These are phyloP conservation scores for Cantharis rufa DNA, from an alignment of 2,888 invertebrate genomes.

Conservation along the genomic window DNA sequence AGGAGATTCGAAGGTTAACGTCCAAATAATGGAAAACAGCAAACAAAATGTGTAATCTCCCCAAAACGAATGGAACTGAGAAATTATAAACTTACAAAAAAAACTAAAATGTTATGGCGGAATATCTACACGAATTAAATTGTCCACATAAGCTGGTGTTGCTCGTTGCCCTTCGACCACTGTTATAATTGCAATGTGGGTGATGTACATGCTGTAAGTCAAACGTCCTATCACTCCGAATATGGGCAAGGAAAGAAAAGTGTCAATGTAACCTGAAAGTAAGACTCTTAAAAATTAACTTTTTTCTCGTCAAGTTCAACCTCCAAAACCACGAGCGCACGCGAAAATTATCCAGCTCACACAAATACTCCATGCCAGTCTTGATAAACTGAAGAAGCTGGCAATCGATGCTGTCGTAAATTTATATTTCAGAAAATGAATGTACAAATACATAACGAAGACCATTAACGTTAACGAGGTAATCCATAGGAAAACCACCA, in stretches of 20 bases:
- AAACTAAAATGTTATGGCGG: too few relatives aligned
- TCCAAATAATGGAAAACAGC: slow-evolving; percentile 52
- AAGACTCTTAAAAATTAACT: slow-evolving; percentile 5
- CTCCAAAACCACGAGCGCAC: slow-evolving; percentile 34
- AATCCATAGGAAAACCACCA: slow-evolving; percentile 30
- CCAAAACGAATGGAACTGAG: slow-evolving; percentile 54
- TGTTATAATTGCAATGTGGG: slow-evolving; percentile 55
- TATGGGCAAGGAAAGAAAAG: slow-evolving; percentile 57
- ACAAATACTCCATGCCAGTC: slow-evolving; percentile 31
- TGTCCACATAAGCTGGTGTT: slow-evolving; percentile 37
- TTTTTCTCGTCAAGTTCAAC: slow-evolving; percentile 6
- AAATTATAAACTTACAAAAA: background rate
- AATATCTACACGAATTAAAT: slow-evolving; percentile 42
- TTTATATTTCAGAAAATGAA: slow-evolving; percentile 22
- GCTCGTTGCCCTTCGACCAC: slow-evolving; percentile 35
- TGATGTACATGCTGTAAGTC: slow-evolving; percentile 61
- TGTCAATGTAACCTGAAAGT: slow-evolving; percentile 58
- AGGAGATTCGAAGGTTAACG: slow-evolving; percentile 58
- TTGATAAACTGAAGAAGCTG: slow-evolving; percentile 29
- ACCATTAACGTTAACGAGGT: slow-evolving; percentile 20
- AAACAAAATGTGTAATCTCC: slow-evolving; percentile 54
- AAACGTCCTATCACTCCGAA: slow-evolving; percentile 61
- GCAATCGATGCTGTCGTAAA: slow-evolving; percentile 16
- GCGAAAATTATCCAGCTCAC: slow-evolving; percentile 37
- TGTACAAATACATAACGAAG: slow-evolving; percentile 15